phyloP scores from a whole-genome alignment of 2,888 invertebrate species.

The Microctonus brassicae region DNA sequence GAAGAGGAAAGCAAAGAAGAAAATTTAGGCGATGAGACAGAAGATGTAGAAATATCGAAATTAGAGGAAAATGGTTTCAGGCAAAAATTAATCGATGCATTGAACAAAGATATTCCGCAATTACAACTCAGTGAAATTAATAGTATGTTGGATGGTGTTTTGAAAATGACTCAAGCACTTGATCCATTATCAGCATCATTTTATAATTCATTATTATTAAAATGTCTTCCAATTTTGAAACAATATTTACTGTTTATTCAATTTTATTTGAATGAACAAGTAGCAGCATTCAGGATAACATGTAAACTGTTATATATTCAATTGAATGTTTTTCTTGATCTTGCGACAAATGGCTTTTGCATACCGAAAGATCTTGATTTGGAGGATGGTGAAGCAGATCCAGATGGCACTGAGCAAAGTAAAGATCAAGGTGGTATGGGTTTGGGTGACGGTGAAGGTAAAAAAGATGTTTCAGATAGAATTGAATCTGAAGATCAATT shows the following conservation, averaged over 20 bases:
- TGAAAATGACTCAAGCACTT: conserved; percentile 50
- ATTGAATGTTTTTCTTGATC: conserved; percentile 86
- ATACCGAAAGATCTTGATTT: conserved; percentile 87
- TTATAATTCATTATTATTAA: conserved; percentile 63
- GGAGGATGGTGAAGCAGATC: conserved; percentile 76
- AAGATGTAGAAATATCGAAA: conserved; percentile 71
- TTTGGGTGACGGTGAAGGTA: conserved; percentile 92
- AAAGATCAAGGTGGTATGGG: conserved; percentile 83
- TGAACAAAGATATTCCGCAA: conserved; percentile 74
- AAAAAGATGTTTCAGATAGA: conserved; percentile 94
- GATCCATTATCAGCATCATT: conserved; percentile 25
- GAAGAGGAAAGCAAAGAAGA: conserved; percentile 62
- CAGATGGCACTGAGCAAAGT: conserved; percentile 73
- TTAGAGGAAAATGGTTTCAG: conserved; percentile 78
- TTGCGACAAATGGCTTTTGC: conserved; percentile 91
- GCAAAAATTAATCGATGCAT: conserved; percentile 75
- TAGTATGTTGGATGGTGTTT: conserved; percentile 56
- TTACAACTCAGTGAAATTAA: conserved; percentile 72
- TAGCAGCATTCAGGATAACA: conserved; percentile 82
- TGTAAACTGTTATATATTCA: conserved; percentile 88
- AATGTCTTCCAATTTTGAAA: conserved; percentile 79
- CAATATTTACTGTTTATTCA: conserved; percentile 83
- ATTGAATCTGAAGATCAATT: conserved; percentile 94
- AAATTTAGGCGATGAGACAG: conserved; percentile 54
- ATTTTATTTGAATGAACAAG: conserved; percentile 83